Conservation (phyloP, 2,113 vertebrate species). For the Ophiodon elongatus region DNA sequence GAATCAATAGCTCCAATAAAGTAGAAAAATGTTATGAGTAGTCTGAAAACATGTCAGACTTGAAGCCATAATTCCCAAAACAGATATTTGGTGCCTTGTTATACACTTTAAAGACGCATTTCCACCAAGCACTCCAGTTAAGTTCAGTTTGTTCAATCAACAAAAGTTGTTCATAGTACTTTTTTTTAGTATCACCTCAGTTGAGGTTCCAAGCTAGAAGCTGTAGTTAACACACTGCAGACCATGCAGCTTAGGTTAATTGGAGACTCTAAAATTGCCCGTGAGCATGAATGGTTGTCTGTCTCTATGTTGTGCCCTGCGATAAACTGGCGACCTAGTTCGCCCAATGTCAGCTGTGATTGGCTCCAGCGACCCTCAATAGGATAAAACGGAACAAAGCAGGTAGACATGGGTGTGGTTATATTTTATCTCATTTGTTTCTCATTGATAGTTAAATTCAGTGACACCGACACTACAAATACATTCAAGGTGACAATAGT, state of each 20-base stretch:
- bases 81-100: slow-evolving; percentile 1
- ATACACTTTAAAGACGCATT: not conserved
- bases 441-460: not conserved
- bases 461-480: slow-evolving; percentile 1
- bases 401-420: not conserved
- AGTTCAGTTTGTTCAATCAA: not conserved
- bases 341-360: too few species aligned
- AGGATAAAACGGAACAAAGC: too few species aligned
- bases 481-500: not conserved
- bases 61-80: too few species aligned
- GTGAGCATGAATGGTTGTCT: too few species aligned
- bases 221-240: not conserved
- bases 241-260: too few species aligned
- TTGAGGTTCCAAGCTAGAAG: not conserved
- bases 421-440: not conserved
- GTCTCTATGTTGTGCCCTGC: too few species aligned
- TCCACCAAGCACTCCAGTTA: not conserved
- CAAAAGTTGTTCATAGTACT: too few species aligned
- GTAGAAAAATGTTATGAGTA: not conserved
- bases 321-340: too few species aligned
- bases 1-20: not conserved
- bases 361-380: too few species aligned
- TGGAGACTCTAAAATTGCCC: too few species aligned
- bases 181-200: not conserved
- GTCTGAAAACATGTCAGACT: not conserved